A percentile compares a stretch with the other conserved stretches of the same genome.
phyloP scores from a whole-genome alignment of 30 jellyfish, hydroid and myxozoan species.

The Phacellophora camtschatica region DNA sequence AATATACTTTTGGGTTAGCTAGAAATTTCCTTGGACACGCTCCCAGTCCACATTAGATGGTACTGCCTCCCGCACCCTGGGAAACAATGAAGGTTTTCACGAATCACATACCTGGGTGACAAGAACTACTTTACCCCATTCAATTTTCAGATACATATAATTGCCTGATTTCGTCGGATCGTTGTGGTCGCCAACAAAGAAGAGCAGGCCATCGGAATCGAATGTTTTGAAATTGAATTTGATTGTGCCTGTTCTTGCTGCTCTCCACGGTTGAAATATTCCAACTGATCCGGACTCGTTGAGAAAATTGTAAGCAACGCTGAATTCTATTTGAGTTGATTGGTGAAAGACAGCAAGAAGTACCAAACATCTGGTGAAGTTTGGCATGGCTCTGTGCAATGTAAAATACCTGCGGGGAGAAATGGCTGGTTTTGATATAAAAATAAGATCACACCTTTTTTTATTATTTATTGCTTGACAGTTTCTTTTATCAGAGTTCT shows the following conservation, averaged over 20 bases:
- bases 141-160: constrained; percentile 49
- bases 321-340: constrained; percentile 10
- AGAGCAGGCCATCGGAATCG: constrained; percentile 56
- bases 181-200: constrained; percentile 53
- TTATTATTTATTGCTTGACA: no score
- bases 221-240: constrained; percentile 64
- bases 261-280: constrained; percentile 59
- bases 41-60: no score
- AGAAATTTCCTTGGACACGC: no score
- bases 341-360: background rate
- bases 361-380: no score
- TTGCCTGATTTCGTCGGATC: constrained; percentile 51
- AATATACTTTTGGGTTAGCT: no score
- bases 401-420: no score
- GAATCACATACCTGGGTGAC: constrained; percentile 55
- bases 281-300: constrained; percentile 50
- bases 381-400: no score
- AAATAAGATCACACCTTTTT: no score
- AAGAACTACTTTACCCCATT: constrained; percentile 55
- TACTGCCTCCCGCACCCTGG: no score
- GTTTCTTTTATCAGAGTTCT: no score
- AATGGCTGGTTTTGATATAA: no score
- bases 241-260: constrained; percentile 61
- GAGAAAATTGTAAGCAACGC: constrained; percentile 25
- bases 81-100: no score